These are phyloP conservation scores for Nasonovia ribisnigri DNA, from an alignment of 2,888 invertebrate species.

Conservation along the genomic window DNA sequence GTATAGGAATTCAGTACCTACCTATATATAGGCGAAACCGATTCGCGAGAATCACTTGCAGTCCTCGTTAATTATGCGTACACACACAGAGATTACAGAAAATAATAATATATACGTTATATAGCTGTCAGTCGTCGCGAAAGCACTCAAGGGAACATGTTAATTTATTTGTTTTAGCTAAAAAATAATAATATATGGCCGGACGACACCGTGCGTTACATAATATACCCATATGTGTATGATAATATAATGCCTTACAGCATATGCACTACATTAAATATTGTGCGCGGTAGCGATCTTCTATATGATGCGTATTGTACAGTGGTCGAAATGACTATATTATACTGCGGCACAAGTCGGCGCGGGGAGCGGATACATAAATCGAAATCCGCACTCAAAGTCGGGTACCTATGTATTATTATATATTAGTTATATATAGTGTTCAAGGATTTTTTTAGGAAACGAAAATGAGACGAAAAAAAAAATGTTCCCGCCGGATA, in stretches of 20 bases:
- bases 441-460: not conserved
- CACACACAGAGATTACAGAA: not conserved
- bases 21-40: not conserved
- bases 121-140: slow-evolving; percentile 29
- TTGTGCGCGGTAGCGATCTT: slow-evolving; percentile 3
- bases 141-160: slow-evolving; percentile 45
- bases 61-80: slow-evolving; percentile 28
- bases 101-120: slow-evolving; percentile 33
- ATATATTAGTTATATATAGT: no score
- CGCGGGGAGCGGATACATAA: not conserved
- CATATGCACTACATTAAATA: not conserved
- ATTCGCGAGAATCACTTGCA: slow-evolving; percentile 10
- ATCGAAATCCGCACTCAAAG: not conserved
- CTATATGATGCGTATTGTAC: not conserved
- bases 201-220: not conserved
- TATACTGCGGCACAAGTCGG: not conserved
- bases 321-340: not conserved
- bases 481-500: not conserved
- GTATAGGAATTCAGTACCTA: slow-evolving; percentile 27
- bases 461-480: not conserved
- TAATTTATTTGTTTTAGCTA: slow-evolving; percentile 36
- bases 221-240: not conserved
- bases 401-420: not conserved
- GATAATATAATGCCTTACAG: not conserved
- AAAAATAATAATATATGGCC: not conserved